phyloP scores from a whole-genome alignment of 1,140 invertebrate species.

The Lepidurus couesii region DNA sequence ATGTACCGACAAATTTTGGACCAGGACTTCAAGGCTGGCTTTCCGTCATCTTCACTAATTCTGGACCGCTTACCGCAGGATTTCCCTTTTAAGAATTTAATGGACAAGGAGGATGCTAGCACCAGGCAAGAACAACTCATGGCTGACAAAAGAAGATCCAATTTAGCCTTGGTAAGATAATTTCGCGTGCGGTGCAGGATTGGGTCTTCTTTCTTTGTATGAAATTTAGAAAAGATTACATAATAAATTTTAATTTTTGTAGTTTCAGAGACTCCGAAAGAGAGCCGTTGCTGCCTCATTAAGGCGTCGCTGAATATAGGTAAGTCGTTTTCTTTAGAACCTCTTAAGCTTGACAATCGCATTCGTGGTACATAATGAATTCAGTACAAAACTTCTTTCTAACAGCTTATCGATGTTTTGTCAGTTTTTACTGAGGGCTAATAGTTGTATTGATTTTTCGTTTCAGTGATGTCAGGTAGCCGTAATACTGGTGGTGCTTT shows the following conservation, averaged over 20 bases:
- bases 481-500: constrained; percentile 21
- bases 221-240: not conserved
- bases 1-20: constrained; percentile 12
- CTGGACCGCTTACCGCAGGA: not conserved
- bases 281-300: not conserved
- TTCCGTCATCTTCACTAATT: not conserved
- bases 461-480: not conserved
- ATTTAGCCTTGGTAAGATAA: constrained; percentile 22
- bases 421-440: not conserved
- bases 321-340: not conserved
- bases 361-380: not conserved
- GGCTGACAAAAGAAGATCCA: constrained; percentile 21
- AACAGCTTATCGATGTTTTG: not conserved
- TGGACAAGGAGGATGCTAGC: not conserved
- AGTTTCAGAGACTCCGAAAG: constrained; percentile 6
- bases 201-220: not conserved
- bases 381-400: too few relatives aligned
- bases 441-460: not conserved
- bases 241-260: not conserved
- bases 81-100: not conserved
- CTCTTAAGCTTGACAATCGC: not conserved
- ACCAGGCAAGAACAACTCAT: not conserved
- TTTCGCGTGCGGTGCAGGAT: constrained; percentile 5
- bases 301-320: not conserved
- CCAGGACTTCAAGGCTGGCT: constrained; percentile 1